Conservation (phyloP, 1,140 invertebrate genomes). For the Diachasma alloeum region DNA sequence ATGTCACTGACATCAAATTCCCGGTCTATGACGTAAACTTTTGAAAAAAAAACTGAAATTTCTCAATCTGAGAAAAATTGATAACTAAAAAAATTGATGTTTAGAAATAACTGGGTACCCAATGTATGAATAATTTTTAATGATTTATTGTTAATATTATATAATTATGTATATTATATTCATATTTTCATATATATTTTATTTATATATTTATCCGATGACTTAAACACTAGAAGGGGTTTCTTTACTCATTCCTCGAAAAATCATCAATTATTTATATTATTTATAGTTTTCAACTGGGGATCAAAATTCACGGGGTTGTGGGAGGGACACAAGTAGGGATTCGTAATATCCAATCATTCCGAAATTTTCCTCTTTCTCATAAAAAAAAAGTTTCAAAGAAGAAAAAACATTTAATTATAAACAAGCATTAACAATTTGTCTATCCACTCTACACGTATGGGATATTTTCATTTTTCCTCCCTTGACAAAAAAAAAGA, state of each 20-base stretch:
- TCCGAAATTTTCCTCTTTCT: background rate
- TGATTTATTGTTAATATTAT: background rate
- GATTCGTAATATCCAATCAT: background rate
- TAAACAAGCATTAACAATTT: constrained; percentile 1
- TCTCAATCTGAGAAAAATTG: no score
- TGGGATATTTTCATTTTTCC: background rate
- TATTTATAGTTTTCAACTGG: constrained; percentile 4
- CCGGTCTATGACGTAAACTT: no score
- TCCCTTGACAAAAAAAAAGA: background rate
- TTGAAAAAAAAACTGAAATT: no score
- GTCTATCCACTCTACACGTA: background rate
- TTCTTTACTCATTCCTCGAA: constrained; percentile 1
- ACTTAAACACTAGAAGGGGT: background rate
- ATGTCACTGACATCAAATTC: no score
- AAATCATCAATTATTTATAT: background rate
- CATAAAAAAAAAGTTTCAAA: background rate
- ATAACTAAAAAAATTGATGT: no score
- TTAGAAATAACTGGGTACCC: no score
- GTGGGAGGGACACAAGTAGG: background rate
- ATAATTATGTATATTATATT: background rate
- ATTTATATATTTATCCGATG: background rate
- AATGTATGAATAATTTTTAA: background rate
- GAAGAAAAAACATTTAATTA: background rate
- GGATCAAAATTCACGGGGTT: background rate
- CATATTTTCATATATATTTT: background rate